phyloP scores from a whole-genome alignment of 2,113 vertebrate species.

The Lycocorax pyrrhopterus region DNA sequence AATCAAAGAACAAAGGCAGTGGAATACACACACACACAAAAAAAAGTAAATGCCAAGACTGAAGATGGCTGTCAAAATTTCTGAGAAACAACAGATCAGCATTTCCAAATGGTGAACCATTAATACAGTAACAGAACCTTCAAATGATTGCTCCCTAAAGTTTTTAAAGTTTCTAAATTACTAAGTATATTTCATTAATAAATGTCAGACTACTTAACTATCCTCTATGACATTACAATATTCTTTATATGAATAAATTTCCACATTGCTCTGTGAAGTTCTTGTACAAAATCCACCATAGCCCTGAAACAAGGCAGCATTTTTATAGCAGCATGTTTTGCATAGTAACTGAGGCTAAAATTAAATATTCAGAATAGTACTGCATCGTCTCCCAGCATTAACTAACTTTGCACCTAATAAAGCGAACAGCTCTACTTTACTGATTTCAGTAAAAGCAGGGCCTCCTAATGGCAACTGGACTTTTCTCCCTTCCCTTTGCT shows the following conservation, averaged over 20 bases:
- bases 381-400: background rate
- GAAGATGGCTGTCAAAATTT: background rate
- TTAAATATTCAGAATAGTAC: background rate
- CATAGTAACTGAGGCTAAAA: background rate
- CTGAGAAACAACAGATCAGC: constrained; percentile 4
- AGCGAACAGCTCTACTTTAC: background rate
- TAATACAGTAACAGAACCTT: background rate
- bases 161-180: background rate
- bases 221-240: background rate
- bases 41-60: background rate
- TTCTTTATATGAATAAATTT: background rate
- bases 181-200: background rate
- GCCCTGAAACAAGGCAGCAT: background rate
- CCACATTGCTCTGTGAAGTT: background rate
- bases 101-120: background rate
- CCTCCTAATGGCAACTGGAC: background rate
- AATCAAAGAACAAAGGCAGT: background rate
- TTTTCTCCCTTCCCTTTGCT: background rate
- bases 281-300: background rate
- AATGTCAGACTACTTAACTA: background rate
- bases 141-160: background rate
- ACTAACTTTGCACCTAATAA: background rate
- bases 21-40: background rate
- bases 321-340: background rate
- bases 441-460: background rate